Evolutionary conservation across 1,140 invertebrate genomes (phyloP).

Genomic region (Lutraria rhynchaena): DNA sequence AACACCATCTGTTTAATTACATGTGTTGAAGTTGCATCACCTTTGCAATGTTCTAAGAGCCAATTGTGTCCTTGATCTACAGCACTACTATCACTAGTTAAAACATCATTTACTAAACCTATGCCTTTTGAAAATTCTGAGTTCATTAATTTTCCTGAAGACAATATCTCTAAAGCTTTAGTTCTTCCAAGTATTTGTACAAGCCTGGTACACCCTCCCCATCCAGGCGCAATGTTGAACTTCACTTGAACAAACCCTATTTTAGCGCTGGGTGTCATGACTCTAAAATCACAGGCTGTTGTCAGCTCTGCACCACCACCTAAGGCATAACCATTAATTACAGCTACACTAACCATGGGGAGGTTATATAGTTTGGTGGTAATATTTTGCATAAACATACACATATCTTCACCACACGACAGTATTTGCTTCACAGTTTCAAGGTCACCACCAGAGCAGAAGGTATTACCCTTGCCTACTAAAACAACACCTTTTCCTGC

Average conservation of each 20-base stretch:
- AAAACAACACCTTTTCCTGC: constrained; percentile 85
- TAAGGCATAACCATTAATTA: constrained; percentile 84
- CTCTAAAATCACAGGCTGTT: constrained; percentile 84
- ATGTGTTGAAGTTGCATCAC: constrained; percentile 75
- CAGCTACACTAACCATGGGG: constrained; percentile 84
- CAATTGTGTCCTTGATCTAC: constrained; percentile 78
- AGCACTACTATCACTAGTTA: constrained; percentile 68
- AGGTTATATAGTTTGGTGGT: constrained; percentile 82
- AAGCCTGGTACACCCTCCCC: constrained; percentile 84
- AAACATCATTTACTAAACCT: constrained; percentile 79
- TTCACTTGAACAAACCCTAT: constrained; percentile 85
- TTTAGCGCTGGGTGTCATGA: constrained; percentile 81
- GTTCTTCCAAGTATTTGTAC: constrained; percentile 81
- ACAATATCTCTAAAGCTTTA: constrained; percentile 83
- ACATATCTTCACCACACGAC: constrained; percentile 82
- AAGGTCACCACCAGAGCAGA: constrained; percentile 86
- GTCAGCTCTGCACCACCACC: constrained; percentile 86
- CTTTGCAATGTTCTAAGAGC: constrained; percentile 75
- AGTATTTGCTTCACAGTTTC: constrained; percentile 80
- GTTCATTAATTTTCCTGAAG: constrained; percentile 80
- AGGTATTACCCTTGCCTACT: constrained; percentile 82
- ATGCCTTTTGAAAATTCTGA: constrained; percentile 79
- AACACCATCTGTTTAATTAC: constrained; percentile 82
- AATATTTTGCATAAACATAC: constrained; percentile 83
- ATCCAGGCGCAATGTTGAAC: constrained; percentile 85